Evolutionary conservation across 2,113 vertebrate species (phyloP), one percentile per base, ranked within the genome.

Genomic region (Nothocercus julius): DNA sequence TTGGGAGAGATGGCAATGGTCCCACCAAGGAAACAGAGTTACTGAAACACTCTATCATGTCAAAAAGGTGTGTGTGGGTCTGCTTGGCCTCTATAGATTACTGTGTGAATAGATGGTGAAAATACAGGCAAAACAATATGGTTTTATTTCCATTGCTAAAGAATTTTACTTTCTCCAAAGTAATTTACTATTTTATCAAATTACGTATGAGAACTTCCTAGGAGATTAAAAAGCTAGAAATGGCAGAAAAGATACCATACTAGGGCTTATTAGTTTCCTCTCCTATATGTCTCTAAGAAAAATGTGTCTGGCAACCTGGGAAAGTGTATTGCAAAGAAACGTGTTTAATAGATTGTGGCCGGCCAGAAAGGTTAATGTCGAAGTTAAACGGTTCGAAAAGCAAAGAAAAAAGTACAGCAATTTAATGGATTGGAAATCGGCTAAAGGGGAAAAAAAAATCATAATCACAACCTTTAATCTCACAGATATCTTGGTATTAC

Each of bases 351-450:
- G 62, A 82, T 32, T 87, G 75, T 63, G 58, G 44, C 53, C 68
- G 82, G 92, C 25, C 63, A 73, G 76, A 85, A 84, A 95, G 89
- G 86, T 95, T 95, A 96, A 92, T 84, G 21, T 75, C 40, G 66
- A 86, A 94, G 84, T 91, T 86, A 92, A 96, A 84, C 7, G 88
- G 86, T 28, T 88, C 49, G 11, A 49, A 51, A 74, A 81, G 87
- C 80, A 92, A 87, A 95, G 59, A 70, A 54, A 79, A 87, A 92
- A 89, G 54, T 74, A 76, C 79, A 78, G 34, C 32, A 68, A 54
- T 24, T 92, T 95, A 97, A 70, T 96, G 89, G 76, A 61, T 88
- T 90, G 69, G 69, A 94, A 96, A 96, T 80, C 64, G 80, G 44
- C 70, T 92, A 62, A 80, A 86, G 64, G 30, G 32, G 1, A 8